phyloP scores from a whole-genome alignment of 2,113 vertebrate genomes.

The Neogobius melanostomus region DNA sequence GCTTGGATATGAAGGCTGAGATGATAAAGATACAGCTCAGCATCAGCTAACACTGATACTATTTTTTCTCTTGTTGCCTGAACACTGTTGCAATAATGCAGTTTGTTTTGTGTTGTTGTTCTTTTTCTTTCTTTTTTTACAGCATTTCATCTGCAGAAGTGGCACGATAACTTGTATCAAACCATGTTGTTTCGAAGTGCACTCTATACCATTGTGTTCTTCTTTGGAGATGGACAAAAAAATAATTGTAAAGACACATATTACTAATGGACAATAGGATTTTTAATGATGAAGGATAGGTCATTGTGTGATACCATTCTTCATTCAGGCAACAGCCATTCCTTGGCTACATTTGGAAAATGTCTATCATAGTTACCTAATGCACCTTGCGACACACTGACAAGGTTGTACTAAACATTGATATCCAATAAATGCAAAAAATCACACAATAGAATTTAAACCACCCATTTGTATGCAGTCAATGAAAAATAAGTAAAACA shows the following conservation, averaged over 20 bases:
- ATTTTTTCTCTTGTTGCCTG: neutral
- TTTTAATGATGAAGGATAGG: constrained; percentile 54
- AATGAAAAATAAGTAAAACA: constrained; percentile 11
- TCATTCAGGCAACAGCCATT: constrained; percentile 76
- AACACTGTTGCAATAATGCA: no score
- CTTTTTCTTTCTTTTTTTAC: no score
- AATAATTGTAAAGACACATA: neutral
- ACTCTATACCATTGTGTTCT: neutral
- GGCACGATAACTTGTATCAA: neutral
- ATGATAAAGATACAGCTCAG: constrained; percentile 40
- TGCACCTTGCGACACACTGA: constrained; percentile 70
- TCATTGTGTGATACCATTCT: constrained; percentile 62
- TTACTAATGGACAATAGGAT: constrained; percentile 17
- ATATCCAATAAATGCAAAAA: constrained; percentile 50
- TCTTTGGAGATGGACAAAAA: neutral
- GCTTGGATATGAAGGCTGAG: constrained; percentile 49
- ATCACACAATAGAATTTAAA: constrained; percentile 15
- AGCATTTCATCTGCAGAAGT: neutral
- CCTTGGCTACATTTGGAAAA: constrained; percentile 80
- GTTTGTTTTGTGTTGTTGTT: no score
- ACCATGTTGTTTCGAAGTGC: neutral
- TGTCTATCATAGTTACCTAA: constrained; percentile 75
- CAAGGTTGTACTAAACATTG: constrained; percentile 68
- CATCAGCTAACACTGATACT: constrained; percentile 23
- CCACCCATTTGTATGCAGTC: neutral